Conservation (phyloP, 2,888 invertebrate genomes). For the Drosophila paranaensis region DNA sequence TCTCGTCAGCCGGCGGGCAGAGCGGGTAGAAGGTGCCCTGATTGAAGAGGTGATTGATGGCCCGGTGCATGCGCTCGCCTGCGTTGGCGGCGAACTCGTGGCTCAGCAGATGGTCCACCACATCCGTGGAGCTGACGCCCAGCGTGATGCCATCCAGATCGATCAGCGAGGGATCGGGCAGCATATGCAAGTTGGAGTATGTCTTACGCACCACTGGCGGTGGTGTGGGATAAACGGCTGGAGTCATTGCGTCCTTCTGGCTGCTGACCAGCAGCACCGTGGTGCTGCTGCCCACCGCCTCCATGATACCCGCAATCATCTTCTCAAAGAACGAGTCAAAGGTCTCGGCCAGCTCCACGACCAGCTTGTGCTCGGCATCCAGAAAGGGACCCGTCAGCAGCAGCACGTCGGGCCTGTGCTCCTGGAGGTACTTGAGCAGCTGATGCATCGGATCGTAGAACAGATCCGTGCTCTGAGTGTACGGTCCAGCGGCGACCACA, state of each 20-base stretch:
- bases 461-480: conserved; percentile 91
- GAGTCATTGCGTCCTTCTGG: conserved; percentile 91
- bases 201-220: conserved; percentile 87
- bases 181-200: conserved; percentile 88
- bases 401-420: conserved; percentile 91
- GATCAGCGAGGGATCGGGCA: conserved; percentile 93
- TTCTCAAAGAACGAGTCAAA: conserved; percentile 91
- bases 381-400: conserved; percentile 94
- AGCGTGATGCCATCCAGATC: conserved; percentile 91
- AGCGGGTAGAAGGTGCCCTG: conserved; percentile 94
- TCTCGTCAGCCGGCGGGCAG: conserved; percentile 89
- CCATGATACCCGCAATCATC: conserved; percentile 88
- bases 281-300: conserved; percentile 88
- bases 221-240: conserved; percentile 93
- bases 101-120: conserved; percentile 92
- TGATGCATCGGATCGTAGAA: conserved; percentile 93
- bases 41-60: conserved; percentile 90
- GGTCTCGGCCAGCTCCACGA: conserved; percentile 88
- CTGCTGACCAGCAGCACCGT: conserved; percentile 92
- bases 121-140: conserved; percentile 92
- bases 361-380: conserved; percentile 88
- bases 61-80: conserved; percentile 90
- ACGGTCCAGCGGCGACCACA: conserved; percentile 93
- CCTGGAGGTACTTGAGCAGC: conserved; percentile 88
- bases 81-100: conserved; percentile 89